phyloP scores from a whole-genome alignment of 2,888 invertebrate genomes.

The Andrena bucephala region DNA sequence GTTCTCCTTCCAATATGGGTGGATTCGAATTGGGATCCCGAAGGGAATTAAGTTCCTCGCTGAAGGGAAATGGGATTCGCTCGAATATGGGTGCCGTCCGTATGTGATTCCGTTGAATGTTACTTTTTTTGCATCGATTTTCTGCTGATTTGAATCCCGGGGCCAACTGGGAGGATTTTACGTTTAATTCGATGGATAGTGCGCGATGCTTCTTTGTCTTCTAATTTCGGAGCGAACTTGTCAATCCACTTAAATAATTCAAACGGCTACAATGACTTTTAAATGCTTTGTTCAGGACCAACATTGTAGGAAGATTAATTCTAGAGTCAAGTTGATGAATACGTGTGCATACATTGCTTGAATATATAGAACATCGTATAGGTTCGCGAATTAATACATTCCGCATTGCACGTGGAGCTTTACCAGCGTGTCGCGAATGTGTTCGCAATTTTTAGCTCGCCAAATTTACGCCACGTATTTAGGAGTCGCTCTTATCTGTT shows the following conservation, averaged over 20 bases:
- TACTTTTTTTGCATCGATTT: slow-evolving; percentile 7
- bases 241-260: not conserved
- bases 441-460: slow-evolving; percentile 27
- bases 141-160: not conserved
- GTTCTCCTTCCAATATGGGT: not conserved
- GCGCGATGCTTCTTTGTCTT: no score
- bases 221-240: no score
- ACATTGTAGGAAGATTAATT: not conserved
- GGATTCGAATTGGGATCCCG: slow-evolving; percentile 11
- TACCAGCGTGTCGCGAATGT: slow-evolving; percentile 20
- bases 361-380: not conserved
- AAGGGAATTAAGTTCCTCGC: slow-evolving; percentile 13
- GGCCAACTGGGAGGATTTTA: not conserved
- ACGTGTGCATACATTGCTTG: not conserved
- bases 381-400: not conserved
- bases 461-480: slow-evolving; percentile 12
- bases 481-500: slow-evolving; percentile 35
- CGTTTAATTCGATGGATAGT: no score
- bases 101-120: slow-evolving; percentile 22
- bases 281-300: not conserved
- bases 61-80: slow-evolving; percentile 36
- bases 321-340: not conserved
- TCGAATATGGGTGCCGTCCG: slow-evolving; percentile 20
- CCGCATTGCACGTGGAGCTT: not conserved
- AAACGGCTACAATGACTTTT: not conserved